phyloP scores from a whole-genome alignment of 1,140 invertebrate genomes.

The Archegozetes longisetosus region DNA sequence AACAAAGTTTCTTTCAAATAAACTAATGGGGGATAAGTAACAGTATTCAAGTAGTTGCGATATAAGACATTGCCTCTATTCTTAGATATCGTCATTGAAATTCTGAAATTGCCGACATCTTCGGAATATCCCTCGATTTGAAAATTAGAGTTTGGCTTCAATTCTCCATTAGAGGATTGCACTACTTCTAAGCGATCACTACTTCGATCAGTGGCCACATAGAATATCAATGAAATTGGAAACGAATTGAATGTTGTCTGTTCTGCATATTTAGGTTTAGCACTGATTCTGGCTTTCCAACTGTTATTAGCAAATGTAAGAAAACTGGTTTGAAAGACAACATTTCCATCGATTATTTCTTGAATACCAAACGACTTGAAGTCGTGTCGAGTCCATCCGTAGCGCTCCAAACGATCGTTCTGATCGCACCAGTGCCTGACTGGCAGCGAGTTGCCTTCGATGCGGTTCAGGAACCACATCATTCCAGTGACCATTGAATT shows the following conservation, averaged over 20 bases:
- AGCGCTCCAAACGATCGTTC: slow-evolving; percentile 57
- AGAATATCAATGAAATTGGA: slow-evolving; percentile 34
- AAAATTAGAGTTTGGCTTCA: slow-evolving; percentile 29
- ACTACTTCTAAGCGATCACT: slow-evolving; percentile 29
- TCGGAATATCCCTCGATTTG: slow-evolving; percentile 54
- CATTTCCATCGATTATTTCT: slow-evolving; percentile 61
- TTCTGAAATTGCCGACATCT: slow-evolving; percentile 56
- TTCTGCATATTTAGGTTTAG: slow-evolving; percentile 29
- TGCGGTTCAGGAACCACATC: slow-evolving; percentile 79
- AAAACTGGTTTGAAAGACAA: slow-evolving; percentile 66
- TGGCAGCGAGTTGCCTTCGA: slow-evolving; percentile 24
- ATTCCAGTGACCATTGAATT: slow-evolving; percentile 73
- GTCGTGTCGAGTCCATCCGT: slow-evolving; percentile 82
- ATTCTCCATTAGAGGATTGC: slow-evolving; percentile 30
- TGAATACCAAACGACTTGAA: slow-evolving; percentile 81
- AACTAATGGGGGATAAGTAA: slow-evolving; percentile 45
- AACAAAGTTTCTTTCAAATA: slow-evolving; percentile 60
- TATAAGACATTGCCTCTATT: slow-evolving; percentile 40
- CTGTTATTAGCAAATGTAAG: slow-evolving; percentile 68
- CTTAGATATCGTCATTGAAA: slow-evolving; percentile 30
- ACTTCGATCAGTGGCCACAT: slow-evolving; percentile 30
- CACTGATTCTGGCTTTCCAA: slow-evolving; percentile 70
- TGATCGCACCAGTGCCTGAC: slow-evolving; percentile 84
- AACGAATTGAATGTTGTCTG: slow-evolving; percentile 7
- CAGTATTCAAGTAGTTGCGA: slow-evolving; percentile 52